Evolutionary conservation across 2,113 vertebrate species (phyloP).

Genomic region (Sinocyclocheilus anophthalmus): DNA sequence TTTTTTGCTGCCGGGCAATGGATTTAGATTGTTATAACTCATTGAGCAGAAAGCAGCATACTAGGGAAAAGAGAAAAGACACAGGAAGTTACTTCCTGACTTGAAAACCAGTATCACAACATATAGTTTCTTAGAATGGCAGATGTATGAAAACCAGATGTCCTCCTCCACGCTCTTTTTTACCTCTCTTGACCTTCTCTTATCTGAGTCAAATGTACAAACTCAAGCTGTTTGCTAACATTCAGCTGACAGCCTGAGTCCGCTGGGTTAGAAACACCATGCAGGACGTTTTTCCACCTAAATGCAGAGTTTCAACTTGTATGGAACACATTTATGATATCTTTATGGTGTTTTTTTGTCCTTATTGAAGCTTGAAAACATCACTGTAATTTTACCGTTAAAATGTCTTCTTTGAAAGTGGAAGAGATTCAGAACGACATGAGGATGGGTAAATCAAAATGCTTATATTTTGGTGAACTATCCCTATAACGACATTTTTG

Average conservation of each 20-base stretch:
- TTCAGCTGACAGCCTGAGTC: not conserved
- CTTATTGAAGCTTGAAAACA: not conserved
- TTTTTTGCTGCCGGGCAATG: conserved; percentile 4
- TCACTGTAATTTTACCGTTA: not conserved
- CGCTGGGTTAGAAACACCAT: not conserved
- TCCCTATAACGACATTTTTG: not conserved
- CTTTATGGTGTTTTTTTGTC: not conserved
- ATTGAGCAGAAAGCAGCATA: not conserved
- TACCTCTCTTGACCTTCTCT: conserved; percentile 33
- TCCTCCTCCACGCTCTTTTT: not conserved
- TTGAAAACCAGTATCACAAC: not conserved
- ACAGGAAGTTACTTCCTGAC: not conserved
- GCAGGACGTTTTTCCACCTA: not conserved
- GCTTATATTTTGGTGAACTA: not conserved
- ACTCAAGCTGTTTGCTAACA: conserved; percentile 28
- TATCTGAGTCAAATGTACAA: conserved; percentile 23
- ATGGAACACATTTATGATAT: not conserved
- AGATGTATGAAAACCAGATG: conserved; percentile 33
- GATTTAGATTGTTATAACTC: conserved; percentile 14
- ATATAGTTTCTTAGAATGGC: conserved; percentile 27
- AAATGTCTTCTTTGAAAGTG: not conserved
- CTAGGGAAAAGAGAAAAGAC: not conserved
- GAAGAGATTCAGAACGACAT: not conserved
- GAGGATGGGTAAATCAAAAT: not conserved
- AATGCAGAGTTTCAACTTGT: not conserved